These are phyloP conservation scores for Epistrophella euchroma DNA, from an alignment of 2,888 invertebrate genomes.

Conservation along the genomic window DNA sequence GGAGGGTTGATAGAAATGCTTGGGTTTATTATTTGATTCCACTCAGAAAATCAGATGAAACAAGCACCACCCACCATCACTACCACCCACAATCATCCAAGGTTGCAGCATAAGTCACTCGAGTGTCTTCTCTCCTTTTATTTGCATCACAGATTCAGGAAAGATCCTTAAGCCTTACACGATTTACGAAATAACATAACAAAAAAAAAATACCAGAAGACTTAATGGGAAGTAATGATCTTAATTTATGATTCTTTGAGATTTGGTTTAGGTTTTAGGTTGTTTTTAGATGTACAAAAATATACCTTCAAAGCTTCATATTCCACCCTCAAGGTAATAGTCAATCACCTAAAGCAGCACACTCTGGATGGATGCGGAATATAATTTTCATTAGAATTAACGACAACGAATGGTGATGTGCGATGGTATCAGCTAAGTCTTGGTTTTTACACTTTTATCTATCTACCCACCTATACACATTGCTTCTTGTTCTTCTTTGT, in stretches of 20 bases:
- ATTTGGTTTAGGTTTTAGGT: conserved; percentile 42
- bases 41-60: conserved; percentile 62
- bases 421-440: neutral
- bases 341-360: conserved; percentile 58
- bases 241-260: conserved; percentile 72
- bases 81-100: conserved; percentile 35
- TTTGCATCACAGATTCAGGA: conserved; percentile 60
- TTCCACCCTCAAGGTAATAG: conserved; percentile 59
- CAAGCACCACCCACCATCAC: conserved; percentile 41
- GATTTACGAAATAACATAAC: conserved; percentile 23
- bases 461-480: neutral
- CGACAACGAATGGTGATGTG: conserved; percentile 42
- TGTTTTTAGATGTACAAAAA: neutral
- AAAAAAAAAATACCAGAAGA: conserved; percentile 6
- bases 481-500: neutral
- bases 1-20: conserved; percentile 37
- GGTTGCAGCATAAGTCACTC: conserved; percentile 66
- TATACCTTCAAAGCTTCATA: neutral
- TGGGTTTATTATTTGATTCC: conserved; percentile 64
- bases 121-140: conserved; percentile 33
- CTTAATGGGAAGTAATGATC: conserved; percentile 73
- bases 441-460: neutral
- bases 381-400: conserved; percentile 76
- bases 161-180: conserved; percentile 34
- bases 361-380: conserved; percentile 56